These are phyloP conservation scores for Tetramorium parvispinum DNA, from an alignment of 1,140 invertebrate genomes.

Conservation along the genomic window DNA sequence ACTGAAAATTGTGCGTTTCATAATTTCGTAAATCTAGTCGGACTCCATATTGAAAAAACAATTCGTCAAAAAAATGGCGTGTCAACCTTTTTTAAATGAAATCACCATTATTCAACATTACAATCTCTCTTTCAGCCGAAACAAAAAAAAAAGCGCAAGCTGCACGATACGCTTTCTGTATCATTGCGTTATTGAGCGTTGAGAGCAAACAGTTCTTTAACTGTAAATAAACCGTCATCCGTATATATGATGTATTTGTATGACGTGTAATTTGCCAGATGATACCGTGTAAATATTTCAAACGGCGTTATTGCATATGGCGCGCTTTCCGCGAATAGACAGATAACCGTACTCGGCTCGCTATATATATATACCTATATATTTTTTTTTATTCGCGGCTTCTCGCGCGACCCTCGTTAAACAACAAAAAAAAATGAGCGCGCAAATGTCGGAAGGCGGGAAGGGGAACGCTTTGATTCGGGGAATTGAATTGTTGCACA, in stretches of 20 bases:
- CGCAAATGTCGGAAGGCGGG: not conserved
- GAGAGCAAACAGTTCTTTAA: constrained; percentile 28
- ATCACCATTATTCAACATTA: not conserved
- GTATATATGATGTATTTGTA: not conserved
- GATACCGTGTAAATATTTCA: constrained; percentile 32
- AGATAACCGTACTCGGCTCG: not conserved
- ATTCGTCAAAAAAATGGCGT: not conserved
- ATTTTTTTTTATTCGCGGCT: not conserved
- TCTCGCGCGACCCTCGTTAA: not conserved
- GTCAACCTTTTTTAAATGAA: not conserved
- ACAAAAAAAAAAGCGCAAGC: constrained; percentile 3
- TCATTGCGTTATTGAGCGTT: not conserved
- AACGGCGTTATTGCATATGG: constrained; percentile 34
- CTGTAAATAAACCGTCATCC: constrained; percentile 30
- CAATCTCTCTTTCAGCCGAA: not conserved
- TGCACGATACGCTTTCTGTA: not conserved
- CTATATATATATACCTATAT: no score
- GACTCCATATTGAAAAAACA: not conserved
- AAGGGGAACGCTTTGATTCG: not conserved
- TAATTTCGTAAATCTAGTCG: not conserved
- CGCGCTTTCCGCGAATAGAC: constrained; percentile 4
- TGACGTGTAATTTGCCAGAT: constrained; percentile 19
- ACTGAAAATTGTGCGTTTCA: not conserved
- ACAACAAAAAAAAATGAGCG: not conserved
- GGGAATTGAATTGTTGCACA: constrained; percentile 35